Evolutionary conservation across 2,113 vertebrate genomes (phyloP).

Genomic region (Promerops cafer): DNA sequence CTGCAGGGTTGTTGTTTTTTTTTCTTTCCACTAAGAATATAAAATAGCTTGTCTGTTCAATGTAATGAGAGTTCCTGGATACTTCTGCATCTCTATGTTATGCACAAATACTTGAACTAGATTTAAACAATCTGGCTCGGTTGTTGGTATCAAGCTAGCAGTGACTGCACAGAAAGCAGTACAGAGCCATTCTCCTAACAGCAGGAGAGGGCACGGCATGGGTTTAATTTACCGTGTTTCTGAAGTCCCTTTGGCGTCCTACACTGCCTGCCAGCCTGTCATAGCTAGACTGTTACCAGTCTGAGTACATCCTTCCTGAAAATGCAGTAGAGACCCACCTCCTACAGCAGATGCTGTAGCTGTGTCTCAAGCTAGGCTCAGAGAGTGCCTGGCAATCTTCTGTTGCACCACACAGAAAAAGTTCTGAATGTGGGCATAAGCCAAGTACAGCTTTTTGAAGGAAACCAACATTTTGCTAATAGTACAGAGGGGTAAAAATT

Average conservation of each 20-base stretch:
- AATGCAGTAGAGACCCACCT: background rate
- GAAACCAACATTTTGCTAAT: background rate
- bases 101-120: background rate
- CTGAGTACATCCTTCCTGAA: background rate
- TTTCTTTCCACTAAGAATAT: conserved; percentile 26
- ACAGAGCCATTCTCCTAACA: background rate
- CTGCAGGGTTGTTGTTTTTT: background rate
- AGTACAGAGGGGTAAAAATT: background rate
- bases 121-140: conserved; percentile 14
- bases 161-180: background rate
- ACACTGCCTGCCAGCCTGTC: background rate
- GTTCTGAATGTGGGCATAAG: background rate
- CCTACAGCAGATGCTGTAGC: background rate
- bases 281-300: background rate
- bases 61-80: conserved; percentile 21
- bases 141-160: background rate
- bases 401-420: background rate
- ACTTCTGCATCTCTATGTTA: background rate
- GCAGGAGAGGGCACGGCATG: background rate
- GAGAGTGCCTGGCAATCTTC: background rate
- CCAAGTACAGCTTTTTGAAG: background rate
- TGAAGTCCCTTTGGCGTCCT: background rate
- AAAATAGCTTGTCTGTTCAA: conserved; percentile 19
- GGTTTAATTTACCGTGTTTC: background rate
- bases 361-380: background rate